Evolutionary conservation across 2,888 invertebrate genomes (phyloP), one percentile per base, ranked within the genome.

Genomic region (Lasioglossum figueresi): DNA sequence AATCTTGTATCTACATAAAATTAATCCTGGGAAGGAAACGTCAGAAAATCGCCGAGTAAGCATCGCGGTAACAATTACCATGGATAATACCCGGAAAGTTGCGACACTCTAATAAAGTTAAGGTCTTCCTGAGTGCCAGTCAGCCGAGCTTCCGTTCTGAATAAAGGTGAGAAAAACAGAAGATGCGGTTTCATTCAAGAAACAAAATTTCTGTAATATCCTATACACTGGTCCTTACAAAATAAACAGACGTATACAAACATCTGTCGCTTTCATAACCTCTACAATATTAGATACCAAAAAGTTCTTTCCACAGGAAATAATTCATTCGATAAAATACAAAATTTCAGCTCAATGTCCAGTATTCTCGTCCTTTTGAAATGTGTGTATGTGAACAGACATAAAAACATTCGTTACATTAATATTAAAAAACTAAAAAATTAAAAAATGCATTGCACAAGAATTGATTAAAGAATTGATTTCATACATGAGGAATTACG

Each of bases 61-160:
- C 79, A 83, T 79, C 84, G 71, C 56, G 81, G 84, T 87, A 90
- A 91, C 90, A 89, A 89, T 90, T 90, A 91, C 88, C 85, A 66
- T 56, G 81, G 80, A 87, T 87, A 89, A 90, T 88, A 79, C 85
- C 81, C 56, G 76, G 80, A 82, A 89, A 88, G 84, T 89, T 85
- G 84, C 80, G 89, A 87, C 83, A 86, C 82, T 85, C 87, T 91
- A 91, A 91, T 89, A 88, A 90, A 91, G 90, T 90, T 83, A 89
- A 88, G 85, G 86, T 84, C 82, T 74, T 80, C 78, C 75, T 31
- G 80, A 31, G 75, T 66, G 63, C 72, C 76, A 63, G 74, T 63
- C 70, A 59, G 68, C 34, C 16, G 10, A 72, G 19, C 59, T 71
- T 85, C 75, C 71, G 74, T 75, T 40, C 75, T 71, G 59, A 73